Base-by-base conservation (phyloP, 2,888 invertebrate species). In the Acanthoscelides obtectus region DNA sequence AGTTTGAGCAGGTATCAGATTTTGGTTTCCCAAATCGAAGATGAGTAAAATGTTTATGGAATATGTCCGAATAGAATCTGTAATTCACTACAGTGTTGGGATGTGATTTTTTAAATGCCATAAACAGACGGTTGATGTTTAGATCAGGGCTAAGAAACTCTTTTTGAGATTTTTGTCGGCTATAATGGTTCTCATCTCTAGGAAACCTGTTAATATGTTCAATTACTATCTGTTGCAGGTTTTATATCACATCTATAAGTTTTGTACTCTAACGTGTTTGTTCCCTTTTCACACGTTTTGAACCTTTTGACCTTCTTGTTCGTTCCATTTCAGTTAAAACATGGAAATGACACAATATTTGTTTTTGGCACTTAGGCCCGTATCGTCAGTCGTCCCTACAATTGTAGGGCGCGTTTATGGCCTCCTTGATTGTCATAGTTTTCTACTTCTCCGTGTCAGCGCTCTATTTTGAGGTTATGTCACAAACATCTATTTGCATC, bases 141-240 rank as follows among this genome's bases (percentile, higher is more conserved):
- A 70, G 22, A 22, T 70, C 69, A 22, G 72, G 66, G 21, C 69
- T 72, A 63, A 72, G 45, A 72, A 70, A 72, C 67, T 72, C 27
- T 70, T 72, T 72, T 69, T 45, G 63, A 69, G 69, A 72, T 70
- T 66, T 70, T 6, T 66, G 45, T 66, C 72, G 4, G 27, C 72
- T 72, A 27, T 72, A 72, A 70, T 70, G 45, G 65, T 72, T 72
- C 21, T 72, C 64, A 22, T 72, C 72, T 66, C 70, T 64, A 25
- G 70, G 67, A 22, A 70, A 72, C 20, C 72, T 72, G 67, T 72
- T 72, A 67, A 72, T 67, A 66, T 72, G 70, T 20, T 70, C 63
- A 2, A 72, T 22, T 27, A 72, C 70, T 64, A 27, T 65, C 72
- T 70, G 70, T 67, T 72, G 70, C 66, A 67, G n/a, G n/a, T n/a